Evolutionary conservation across 2,797 vertebrate species (phyloP).

Genomic region (Eutrigla gurnardus): DNA sequence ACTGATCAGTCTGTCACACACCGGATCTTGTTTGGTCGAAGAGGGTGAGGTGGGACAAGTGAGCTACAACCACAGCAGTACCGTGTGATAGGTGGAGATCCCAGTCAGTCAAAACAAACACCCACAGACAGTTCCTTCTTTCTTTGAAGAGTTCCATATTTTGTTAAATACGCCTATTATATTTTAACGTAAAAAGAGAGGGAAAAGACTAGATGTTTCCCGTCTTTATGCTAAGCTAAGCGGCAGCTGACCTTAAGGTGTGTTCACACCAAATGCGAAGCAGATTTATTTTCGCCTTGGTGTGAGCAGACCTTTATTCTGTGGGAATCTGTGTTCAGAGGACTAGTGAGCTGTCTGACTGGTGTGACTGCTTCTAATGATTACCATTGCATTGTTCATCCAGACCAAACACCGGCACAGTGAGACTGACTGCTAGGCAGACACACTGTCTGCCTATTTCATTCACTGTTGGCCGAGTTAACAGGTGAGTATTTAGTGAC

Average conservation of each 20-base stretch:
- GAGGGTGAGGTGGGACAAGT: neutral
- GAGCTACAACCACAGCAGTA: neutral
- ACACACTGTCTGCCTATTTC: neutral
- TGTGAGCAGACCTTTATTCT: too few relatives aligned
- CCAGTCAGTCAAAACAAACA: neutral
- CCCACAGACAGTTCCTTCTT: neutral
- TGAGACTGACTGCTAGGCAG: neutral
- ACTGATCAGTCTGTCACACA: neutral
- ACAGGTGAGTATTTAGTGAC: neutral
- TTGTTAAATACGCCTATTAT: neutral
- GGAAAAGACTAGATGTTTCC: neutral
- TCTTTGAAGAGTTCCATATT: neutral
- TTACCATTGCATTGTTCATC: too few relatives aligned
- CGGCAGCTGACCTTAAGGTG: neutral
- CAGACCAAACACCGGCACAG: too few relatives aligned
- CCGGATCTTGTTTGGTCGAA: neutral
- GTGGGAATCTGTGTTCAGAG: neutral
- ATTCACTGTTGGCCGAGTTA: neutral
- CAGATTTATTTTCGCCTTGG: too few relatives aligned
- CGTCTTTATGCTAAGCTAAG: constrained; percentile 2
- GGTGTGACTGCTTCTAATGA: neutral
- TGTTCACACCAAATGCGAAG: too few relatives aligned
- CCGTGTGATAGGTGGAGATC: neutral
- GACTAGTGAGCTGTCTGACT: neutral
- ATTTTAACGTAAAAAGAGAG: too few relatives aligned